Base-by-base conservation (phyloP, 2,113 vertebrate species). In the Haplochromis vanheusdeni region DNA sequence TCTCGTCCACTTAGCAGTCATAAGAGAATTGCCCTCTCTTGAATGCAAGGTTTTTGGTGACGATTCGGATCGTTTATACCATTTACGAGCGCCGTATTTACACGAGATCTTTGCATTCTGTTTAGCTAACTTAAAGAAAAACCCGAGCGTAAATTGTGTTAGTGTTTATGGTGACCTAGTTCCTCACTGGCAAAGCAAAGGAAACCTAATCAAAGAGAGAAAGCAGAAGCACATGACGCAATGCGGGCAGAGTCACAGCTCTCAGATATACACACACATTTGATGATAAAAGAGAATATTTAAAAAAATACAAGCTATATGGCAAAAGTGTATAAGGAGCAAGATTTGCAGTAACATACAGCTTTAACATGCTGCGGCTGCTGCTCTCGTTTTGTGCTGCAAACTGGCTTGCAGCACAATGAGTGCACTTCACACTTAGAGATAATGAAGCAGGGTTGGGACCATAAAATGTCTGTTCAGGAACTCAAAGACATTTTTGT, bases 221-320 rank as follows among this genome's bases (percentile, higher is more conserved):
- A 92, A 88, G 91, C 65, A 88, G 85, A 87, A 92, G 91, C 90
- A 81, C 89, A 89, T 94, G 95, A 96, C 88, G 95, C 94, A 94
- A 94, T 94, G 94, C 91, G 91, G 93, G 91, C 87, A 92, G 90
- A 94, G 86, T 92, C 87, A 47, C 89, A 90, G 91, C 91, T 89
- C 91, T 94, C 89, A 93, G 94, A 95, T 94, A 94, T 94, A 91
- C 93, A 75, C 73, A 87, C 40, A 81, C 93, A 92, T 93, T 92
- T 94, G 93, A 94, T 95, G 94, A 96, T 95, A 92, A 94, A 96
- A 96, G 92, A 75, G 94, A 94, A 90, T 85, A 51, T 88, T 82
- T 33, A 33, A 88, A 89, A 89, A 89, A 75, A n/a, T 49, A 77
- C 28, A 31, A 52, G 89, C 84, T 35, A 73, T 33, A 79, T 85